These are phyloP conservation scores for Nerophis ophidion DNA, from an alignment of 2,113 vertebrate species.

Conservation along the genomic window DNA sequence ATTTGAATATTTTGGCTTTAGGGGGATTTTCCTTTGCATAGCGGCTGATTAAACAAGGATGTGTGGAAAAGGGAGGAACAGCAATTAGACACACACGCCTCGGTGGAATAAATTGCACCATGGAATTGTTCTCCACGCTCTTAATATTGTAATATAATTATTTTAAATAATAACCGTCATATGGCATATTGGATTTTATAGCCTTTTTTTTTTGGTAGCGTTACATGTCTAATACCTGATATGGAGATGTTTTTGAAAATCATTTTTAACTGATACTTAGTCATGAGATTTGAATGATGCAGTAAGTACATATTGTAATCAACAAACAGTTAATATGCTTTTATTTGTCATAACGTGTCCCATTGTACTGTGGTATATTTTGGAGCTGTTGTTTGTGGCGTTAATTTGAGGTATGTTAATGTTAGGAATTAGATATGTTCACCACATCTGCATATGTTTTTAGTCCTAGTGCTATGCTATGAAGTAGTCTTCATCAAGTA, in stretches of 20 bases:
- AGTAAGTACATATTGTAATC: not conserved
- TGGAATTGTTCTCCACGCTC: constrained; percentile 22
- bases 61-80: constrained; percentile 35
- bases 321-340: too few species aligned
- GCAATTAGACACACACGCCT: constrained; percentile 32
- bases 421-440: not conserved
- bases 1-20: constrained; percentile 84
- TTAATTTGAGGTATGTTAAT: not conserved
- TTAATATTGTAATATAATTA: constrained; percentile 3
- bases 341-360: not conserved
- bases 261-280: not conserved
- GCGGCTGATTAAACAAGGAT: constrained; percentile 58
- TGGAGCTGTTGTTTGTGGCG: too few species aligned
- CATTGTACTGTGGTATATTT: not conserved
- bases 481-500: not conserved
- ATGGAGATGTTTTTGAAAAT: not conserved
- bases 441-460: not conserved
- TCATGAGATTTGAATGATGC: not conserved
- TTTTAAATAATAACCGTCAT: not conserved
- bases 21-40: constrained; percentile 68
- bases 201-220: not conserved
- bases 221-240: not conserved
- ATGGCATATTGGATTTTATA: not conserved
- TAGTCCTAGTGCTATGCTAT: not conserved
- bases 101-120: constrained; percentile 24